Percentiles rank a stretch among this genome's conserved stretches.
phyloP scores from a whole-genome alignment of 2,888 invertebrate genomes.

The Spisula solida region DNA sequence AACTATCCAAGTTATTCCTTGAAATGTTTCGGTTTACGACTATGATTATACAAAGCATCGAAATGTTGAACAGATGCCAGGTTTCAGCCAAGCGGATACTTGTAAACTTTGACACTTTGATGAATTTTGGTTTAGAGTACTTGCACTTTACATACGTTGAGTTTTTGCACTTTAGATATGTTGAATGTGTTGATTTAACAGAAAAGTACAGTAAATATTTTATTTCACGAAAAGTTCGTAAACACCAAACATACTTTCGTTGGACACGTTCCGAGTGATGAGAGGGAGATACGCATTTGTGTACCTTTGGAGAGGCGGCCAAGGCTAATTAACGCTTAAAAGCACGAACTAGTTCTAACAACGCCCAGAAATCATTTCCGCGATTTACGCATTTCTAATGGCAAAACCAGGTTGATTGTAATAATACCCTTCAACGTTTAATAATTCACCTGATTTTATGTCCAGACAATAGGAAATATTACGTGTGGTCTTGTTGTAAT shows the following conservation, averaged over 20 bases:
- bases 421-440: neutral
- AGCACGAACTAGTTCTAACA: neutral
- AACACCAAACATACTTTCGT: slow-evolving; percentile 3
- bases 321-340: slow-evolving; percentile 11
- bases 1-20: too few relatives aligned
- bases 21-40: too few relatives aligned
- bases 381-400: neutral
- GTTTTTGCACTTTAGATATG: neutral
- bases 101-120: neutral
- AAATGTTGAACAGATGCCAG: neutral
- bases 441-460: neutral
- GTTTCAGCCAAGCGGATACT: neutral
- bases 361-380: neutral
- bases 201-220: neutral
- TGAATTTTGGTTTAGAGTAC: neutral
- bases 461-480: neutral
- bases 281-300: neutral
- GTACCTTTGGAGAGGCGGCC: neutral
- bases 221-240: neutral
- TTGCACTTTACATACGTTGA: neutral
- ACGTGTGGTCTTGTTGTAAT: neutral
- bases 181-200: neutral
- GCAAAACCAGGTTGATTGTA: neutral
- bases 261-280: neutral
- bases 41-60: neutral